Evolutionary conservation across 1,140 invertebrate genomes (phyloP), one percentile per base, ranked within the genome.

Genomic region (Platorchestia sp.): DNA sequence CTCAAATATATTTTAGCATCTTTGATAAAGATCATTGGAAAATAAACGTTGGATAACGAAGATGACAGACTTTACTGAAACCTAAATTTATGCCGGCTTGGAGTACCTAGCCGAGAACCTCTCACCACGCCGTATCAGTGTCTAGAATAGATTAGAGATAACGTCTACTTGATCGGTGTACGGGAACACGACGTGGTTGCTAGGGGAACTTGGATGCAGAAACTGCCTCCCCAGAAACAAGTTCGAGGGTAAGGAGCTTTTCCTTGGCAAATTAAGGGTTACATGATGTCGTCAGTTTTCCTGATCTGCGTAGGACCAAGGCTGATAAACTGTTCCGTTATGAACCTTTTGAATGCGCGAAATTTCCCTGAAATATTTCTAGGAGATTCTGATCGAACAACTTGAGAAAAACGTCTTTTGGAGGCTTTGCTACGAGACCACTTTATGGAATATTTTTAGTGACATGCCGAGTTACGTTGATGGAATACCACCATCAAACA

Each of bases 121-220:
- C 59, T 75, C 59, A 75, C 36, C 59, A 36, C 36, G 59, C 27
- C 10, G 1, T 75, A 75, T 75, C 59, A 75, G 59, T 75, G 59
- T 75, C 59, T 75, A 75, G 59, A 75, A 75, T 75, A 75, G 59
- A 75, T 75, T 75, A 75, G 59, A 75, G 59, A 75, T 75, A 75
- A 75, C 59, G 59, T 75, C 59, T 75, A 75, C 59, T 75, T 75
- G 59, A 75, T 75, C 59, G 14, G 59, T 10, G 59, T 75, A 75
- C 1, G 27, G 14, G 59, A 75, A 1, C 59, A 75, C 14, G 59
- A 36, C 27, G 59, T 75, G 59, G 59, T 75, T 75, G 59, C 59
- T 75, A 75, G 59, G 59, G 59, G 47, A 14, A 75, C 27, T 75
- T 36, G 36, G 10, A 36, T 75, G 1, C 59, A 75, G 14, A 22